Evolutionary conservation across 2,888 invertebrate species (phyloP).

Genomic region (Drosophila histrio): DNA sequence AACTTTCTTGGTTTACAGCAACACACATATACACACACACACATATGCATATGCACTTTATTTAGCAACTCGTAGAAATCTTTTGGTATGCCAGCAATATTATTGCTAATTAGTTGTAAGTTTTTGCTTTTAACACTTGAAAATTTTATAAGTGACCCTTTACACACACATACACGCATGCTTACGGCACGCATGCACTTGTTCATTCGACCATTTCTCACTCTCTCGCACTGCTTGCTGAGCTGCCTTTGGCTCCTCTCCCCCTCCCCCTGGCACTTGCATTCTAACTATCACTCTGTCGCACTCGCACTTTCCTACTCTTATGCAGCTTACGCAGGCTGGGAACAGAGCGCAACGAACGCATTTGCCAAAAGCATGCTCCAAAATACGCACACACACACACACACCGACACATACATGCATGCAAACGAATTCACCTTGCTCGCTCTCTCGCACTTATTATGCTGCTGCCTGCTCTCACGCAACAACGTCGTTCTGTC

Average conservation of each 20-base stretch:
- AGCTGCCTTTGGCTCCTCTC: constrained; percentile 1
- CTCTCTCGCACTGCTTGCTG: constrained; percentile 37
- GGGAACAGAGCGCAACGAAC: constrained; percentile 48
- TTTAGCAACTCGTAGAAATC: constrained; percentile 5
- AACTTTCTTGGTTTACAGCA: constrained; percentile 48
- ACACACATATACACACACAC: constrained; percentile 1
- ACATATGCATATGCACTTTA: background rate
- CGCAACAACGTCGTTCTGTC: constrained; percentile 46
- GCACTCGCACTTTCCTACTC: constrained; percentile 24
- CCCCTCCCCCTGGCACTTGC: constrained; percentile 18
- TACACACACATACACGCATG: constrained; percentile 7
- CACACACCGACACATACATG: constrained; percentile 7
- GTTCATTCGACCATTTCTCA: constrained; percentile 56
- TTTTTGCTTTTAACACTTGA: constrained; percentile 49
- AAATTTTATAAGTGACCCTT: constrained; percentile 53
- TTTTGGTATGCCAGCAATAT: constrained; percentile 12
- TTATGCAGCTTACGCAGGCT: constrained; percentile 36
- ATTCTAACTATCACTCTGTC: constrained; percentile 36
- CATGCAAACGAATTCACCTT: constrained; percentile 21
- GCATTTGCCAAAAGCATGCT: constrained; percentile 73
- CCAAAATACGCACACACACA: constrained; percentile 62
- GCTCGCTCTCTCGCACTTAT: constrained; percentile 36
- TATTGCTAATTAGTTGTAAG: constrained; percentile 47
- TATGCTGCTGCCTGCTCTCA: constrained; percentile 39
- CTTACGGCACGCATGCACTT: constrained; percentile 56